Evolutionary conservation across 2,113 vertebrate species (phyloP), one percentile per base, ranked within the genome.

Genomic region (Peromyscus californicus): DNA sequence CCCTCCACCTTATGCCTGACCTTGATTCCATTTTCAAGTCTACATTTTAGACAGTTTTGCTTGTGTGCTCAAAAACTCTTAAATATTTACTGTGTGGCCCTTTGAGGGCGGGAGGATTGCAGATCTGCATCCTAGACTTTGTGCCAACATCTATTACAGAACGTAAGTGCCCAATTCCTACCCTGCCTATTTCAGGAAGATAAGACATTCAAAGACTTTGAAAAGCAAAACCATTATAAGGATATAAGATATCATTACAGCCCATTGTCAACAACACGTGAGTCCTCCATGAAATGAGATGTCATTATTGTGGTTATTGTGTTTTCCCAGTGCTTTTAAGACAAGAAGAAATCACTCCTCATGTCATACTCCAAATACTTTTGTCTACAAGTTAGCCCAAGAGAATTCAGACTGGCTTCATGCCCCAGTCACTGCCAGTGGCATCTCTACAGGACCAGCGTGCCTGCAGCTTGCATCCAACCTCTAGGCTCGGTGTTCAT

Each of bases 371-470:
- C 63, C 13, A 90, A 39, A n/a, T 19, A 19, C n/a, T 51, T 78
- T 65, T 1, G 24, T 79, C 92, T 84, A 54, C 70, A n/a, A 93
- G 84, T 72, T 65, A 65, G 61, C 54, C 15, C 4, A 1, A 29
- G 11, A 13, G 45, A 70, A 36, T 48, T 42, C 26, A 19, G 21
- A 48, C 8, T 4, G 80, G 29, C 75, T 76, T 69, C 69, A 1
- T 7, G 13, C 36, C 2, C 8, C 2, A 0, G 19, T 57, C 36
- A 1, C 13, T 19, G 67, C 6, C 36, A 15, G 24, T 16, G 22
- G 2, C 19, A 4, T 22, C 17, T 45, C 19, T 8, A 33, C 12
- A 2, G 78, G 17, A 0, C 74, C 0, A 0, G 29, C 0, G 0
- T 1, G 24, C 3, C 3, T 21, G 45, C 85, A 26, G 16, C 15